Percentiles rank a stretch among this genome's conserved stretches.
Evolutionary conservation across 2,113 vertebrate genomes (phyloP).

Genomic region (Zosterops japonicus): DNA sequence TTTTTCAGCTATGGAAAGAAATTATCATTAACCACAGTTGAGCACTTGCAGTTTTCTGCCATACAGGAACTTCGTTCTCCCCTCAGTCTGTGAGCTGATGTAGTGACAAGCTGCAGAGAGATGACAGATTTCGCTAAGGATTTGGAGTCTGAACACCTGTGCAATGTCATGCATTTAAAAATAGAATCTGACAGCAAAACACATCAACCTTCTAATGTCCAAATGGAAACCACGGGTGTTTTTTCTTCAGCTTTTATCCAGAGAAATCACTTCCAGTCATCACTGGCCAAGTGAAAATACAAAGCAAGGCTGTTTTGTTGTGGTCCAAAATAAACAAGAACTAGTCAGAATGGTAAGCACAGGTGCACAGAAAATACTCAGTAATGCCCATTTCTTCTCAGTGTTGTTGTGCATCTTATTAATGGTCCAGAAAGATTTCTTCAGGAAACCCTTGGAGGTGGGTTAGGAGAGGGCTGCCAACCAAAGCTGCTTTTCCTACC

Average conservation of each 20-base stretch:
- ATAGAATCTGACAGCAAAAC: conserved; percentile 52
- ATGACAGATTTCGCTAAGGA: conserved; percentile 52
- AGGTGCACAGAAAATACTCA: background rate
- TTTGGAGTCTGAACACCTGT: conserved; percentile 61
- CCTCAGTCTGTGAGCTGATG: background rate
- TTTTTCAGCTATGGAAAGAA: background rate
- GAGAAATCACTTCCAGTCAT: conserved; percentile 13
- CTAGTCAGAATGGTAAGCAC: background rate
- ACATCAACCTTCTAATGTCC: conserved; percentile 41
- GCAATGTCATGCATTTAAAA: conserved; percentile 63
- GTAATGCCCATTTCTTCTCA: background rate
- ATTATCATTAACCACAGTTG: background rate
- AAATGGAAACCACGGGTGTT: conserved; percentile 41
- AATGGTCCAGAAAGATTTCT: background rate
- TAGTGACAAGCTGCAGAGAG: conserved; percentile 34
- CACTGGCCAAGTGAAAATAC: background rate
- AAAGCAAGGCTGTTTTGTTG: background rate
- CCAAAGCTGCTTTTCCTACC: background rate
- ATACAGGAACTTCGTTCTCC: background rate
- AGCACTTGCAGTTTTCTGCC: background rate
- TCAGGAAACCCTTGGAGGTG: background rate
- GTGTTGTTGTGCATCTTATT: background rate
- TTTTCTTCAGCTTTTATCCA: conserved; percentile 35
- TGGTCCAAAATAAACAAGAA: background rate
- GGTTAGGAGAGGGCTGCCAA: background rate